phyloP scores from a whole-genome alignment of 2,113 vertebrate genomes.

The Oncorhynchus nerka region DNA sequence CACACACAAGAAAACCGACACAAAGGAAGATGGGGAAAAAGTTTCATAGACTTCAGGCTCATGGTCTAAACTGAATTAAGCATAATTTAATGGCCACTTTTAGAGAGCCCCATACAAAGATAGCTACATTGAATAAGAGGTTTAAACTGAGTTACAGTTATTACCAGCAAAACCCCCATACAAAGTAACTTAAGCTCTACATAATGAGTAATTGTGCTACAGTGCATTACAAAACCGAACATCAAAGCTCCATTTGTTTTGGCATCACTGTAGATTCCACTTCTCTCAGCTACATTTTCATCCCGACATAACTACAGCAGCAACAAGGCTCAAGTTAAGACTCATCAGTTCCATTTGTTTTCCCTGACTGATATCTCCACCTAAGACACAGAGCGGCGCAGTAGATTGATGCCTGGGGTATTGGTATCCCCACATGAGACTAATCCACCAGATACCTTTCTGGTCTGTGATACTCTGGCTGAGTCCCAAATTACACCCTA shows the following conservation, averaged over 20 bases:
- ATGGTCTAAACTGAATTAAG: neutral
- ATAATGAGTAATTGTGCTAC: too few relatives aligned
- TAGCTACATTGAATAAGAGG: too few relatives aligned
- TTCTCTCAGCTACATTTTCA: neutral
- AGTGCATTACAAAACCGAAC: too few relatives aligned
- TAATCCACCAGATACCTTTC: conserved; percentile 57
- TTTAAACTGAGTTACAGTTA: too few relatives aligned
- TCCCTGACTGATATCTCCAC: neutral
- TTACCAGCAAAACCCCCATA: too few relatives aligned
- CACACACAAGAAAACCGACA: conserved; percentile 48
- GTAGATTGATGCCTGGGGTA: conserved; percentile 54
- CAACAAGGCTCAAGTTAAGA: neutral
- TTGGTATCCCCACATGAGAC: conserved; percentile 8
- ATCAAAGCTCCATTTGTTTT: too few relatives aligned
- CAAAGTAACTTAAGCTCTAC: too few relatives aligned
- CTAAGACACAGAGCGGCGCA: conserved; percentile 23
- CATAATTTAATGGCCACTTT: too few relatives aligned
- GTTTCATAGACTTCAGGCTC: too few relatives aligned
- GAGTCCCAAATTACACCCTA: too few relatives aligned
- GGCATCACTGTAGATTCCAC: neutral
- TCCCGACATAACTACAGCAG: neutral
- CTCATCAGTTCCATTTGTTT: neutral
- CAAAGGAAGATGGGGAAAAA: neutral
- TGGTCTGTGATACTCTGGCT: conserved; percentile 30
- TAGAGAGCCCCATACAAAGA: too few relatives aligned